Evolutionary conservation across 35 echinoderm and acorn worm genomes (phyloP), one percentile per base, ranked within the genome.

Genomic region (Ophioderma brevispina): DNA sequence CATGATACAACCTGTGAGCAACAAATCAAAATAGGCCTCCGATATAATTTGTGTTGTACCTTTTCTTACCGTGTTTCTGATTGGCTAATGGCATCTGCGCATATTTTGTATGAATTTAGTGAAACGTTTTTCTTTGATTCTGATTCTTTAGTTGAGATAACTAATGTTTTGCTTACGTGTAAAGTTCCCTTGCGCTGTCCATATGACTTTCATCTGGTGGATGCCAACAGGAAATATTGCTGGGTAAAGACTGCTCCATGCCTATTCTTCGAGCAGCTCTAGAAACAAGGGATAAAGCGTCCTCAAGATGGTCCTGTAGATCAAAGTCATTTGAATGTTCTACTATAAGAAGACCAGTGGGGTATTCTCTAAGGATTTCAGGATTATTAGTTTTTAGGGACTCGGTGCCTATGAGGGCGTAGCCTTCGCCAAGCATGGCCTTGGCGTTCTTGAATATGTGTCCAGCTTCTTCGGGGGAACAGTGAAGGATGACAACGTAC

Each of bases 391-490:
- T 92, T 34, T 55, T 28, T 37, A 92, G 1, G 28, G 81, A 85
- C 46, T 92, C 90, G 0, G 90, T 92, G 13, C 75, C 90, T 33
- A 92, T 85, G 33, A 84, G 36, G 34, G 81, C 90, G 52, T 92
- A 76, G 25, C 90, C 90, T 37, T 85, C 40, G 0, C 82, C 82
- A 14, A 92, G 36, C 13, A 92, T 31, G 14, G 85, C 37, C 11
- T 77, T 79, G 8, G 90, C 90, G 6, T 75, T 77, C 25, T 78
- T 40, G 49, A 92, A 92, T 0, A 92, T 33, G 13, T 76, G 32
- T 1, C 34, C 31, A 1, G 90, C 90, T 30, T 92, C 55, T 85
- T 85, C 21, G 3, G 90, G 90, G 25, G 75, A 85, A 39, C 81
- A 84, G 46, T 92, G 90, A 2, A 92, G 75, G 4, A 92, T 63